Percentiles rank a stretch among this genome's conserved stretches.
Evolutionary conservation across 2,113 vertebrate genomes (phyloP).

Genomic region (Nesoenas mayeri): DNA sequence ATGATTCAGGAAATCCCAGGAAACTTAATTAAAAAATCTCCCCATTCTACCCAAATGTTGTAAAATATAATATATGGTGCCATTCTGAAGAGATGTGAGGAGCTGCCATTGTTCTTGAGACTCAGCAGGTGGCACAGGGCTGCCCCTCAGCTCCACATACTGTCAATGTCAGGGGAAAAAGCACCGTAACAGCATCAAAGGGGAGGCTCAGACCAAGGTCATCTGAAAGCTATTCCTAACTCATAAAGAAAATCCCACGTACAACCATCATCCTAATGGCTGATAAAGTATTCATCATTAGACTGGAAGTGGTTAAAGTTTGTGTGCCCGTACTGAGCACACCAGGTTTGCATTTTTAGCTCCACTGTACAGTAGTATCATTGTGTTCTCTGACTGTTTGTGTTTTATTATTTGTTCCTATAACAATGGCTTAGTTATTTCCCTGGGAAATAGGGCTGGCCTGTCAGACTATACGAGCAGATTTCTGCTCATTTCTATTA

Average conservation of each 20-base stretch:
- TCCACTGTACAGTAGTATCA: not conserved
- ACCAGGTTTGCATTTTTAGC: not conserved
- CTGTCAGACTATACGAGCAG: not conserved
- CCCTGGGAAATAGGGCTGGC: not conserved
- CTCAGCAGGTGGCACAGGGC: not conserved
- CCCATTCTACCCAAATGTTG: not conserved
- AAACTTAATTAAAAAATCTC: not conserved
- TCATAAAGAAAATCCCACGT: not conserved
- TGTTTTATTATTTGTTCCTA: not conserved
- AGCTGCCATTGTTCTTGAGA: not conserved
- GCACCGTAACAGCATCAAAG: not conserved
- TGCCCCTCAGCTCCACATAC: not conserved
- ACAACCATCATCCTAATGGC: not conserved
- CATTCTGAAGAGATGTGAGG: not conserved
- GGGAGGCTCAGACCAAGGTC: not conserved
- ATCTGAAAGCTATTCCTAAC: not conserved
- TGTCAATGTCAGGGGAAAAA: not conserved
- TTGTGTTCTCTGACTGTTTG: not conserved
- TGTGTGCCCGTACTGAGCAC: not conserved
- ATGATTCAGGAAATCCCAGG: not conserved
- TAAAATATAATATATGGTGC: not conserved
- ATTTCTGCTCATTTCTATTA: slow-evolving; percentile 3
- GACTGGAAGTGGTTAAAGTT: not conserved
- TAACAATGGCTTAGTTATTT: not conserved
- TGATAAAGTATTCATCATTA: not conserved